Percentiles rank a stretch among this genome's conserved stretches.
These are phyloP conservation scores for Pampus argenteus DNA, from an alignment of 2,797 vertebrate species.

Conservation along the genomic window DNA sequence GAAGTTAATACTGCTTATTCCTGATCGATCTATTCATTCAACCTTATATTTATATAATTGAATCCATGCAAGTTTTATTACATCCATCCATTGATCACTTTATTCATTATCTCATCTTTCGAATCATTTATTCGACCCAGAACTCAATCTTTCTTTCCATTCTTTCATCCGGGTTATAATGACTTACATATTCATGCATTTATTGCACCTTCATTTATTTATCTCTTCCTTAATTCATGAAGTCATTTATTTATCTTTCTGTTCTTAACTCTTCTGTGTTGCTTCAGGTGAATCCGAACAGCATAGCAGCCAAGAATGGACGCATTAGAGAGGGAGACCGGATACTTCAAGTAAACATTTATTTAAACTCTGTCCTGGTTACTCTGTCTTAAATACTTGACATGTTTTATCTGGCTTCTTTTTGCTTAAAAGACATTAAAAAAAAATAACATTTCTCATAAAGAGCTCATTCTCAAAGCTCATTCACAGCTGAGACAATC, in stretches of 20 bases:
- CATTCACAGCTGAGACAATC: too few species aligned
- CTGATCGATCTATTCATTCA: neutral
- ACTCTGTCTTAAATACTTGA: neutral
- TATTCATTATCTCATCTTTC: conserved; percentile 4
- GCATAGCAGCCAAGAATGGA: conserved; percentile 89
- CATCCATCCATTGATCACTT: conserved; percentile 5
- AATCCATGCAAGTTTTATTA: conserved; percentile 1
- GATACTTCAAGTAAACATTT: conserved; percentile 85
- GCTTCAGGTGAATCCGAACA: conserved; percentile 89
- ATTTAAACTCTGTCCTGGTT: neutral
- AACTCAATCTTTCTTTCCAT: neutral
- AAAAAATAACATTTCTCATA: neutral
- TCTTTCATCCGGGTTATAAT: neutral
- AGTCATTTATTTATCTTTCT: neutral
- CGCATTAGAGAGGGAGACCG: conserved; percentile 89
- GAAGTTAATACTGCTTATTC: neutral
- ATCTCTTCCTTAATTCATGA: neutral
- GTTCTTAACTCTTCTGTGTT: too few species aligned
- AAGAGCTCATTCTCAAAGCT: too few species aligned
- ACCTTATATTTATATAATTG: neutral
- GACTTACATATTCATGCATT: neutral
- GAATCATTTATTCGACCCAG: conserved; percentile 13
- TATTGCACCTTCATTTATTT: too few species aligned
- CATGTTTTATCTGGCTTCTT: neutral
- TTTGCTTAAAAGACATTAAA: neutral